Base-by-base conservation (phyloP, 2,113 vertebrate species). In the Rhabdornis inornatus region DNA sequence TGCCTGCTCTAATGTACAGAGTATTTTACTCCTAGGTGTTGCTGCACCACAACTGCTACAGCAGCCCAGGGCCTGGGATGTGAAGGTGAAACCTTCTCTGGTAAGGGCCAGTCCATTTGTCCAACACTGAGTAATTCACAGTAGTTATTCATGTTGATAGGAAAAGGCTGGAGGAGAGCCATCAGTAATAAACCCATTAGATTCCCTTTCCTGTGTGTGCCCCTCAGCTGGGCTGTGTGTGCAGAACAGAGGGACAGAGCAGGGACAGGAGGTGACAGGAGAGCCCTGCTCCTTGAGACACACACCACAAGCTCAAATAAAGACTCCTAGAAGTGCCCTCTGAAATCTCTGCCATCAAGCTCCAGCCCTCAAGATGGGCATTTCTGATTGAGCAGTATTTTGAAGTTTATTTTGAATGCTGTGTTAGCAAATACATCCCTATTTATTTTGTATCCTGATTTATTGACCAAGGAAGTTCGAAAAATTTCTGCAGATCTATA, bases 201-300 rank as follows among this genome's bases (percentile, higher is more conserved):
- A 9, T 5, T 52, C n/a, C 24, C 37, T n/a, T 33, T 13, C 18
- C 12, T 21, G 37, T 0, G 0, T 1, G 4, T 52, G 31, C 0
- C 65, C 22, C 61, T 44, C 24, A 40, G 40, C 1, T 0, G 45
- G 59, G 37, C 75, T 85, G 8, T 28, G 75, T 60, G 40, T 42
- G 40, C 40, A 42, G 63, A 66, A 68, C 47, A 55, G 25, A 63
- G 0, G 3, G 47, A 24, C 69, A 89, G 13, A 57, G 63, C 33
- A 53, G 22, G 24, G 55, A 52, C 28, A 57, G 27, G 27, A 57
- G 35, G 61, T 1, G 25, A 40, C 1, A 7, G 45, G 40, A 52
- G 22, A 37, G 40, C 61, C 15, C 37, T 6, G 24, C 35, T 52
- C 35, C 40, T 75, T 0, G 0, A 59, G 42, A 52, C 2, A 5